Conservation (phyloP, 2,797 vertebrate genomes). For the Sebastolobus alascanus region DNA sequence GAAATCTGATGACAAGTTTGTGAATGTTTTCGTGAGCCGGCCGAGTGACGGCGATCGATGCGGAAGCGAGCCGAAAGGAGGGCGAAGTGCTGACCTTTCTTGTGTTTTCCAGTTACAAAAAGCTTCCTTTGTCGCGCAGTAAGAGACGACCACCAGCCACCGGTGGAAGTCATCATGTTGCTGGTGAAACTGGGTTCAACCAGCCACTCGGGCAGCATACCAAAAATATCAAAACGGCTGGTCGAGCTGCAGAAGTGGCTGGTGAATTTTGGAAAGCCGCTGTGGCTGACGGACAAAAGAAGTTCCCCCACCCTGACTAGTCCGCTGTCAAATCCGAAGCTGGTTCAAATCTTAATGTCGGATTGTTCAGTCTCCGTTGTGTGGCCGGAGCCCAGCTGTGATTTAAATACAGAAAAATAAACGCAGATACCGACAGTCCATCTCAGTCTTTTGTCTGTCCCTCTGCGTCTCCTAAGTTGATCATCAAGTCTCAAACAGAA, state of each 20-base stretch:
- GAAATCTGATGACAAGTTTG: slow-evolving; percentile 37
- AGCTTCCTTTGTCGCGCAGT: slow-evolving; percentile 28
- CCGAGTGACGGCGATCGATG: neutral
- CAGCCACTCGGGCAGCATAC: neutral
- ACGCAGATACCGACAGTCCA: slow-evolving; percentile 35
- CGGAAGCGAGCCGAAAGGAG: slow-evolving; percentile 7
- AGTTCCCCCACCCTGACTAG: neutral
- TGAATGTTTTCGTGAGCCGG: slow-evolving; percentile 34
- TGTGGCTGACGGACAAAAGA: neutral
- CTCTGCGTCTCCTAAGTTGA: slow-evolving; percentile 75
- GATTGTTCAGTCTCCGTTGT: slow-evolving; percentile 5
- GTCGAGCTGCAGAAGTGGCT: neutral
- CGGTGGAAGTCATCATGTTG: neutral
- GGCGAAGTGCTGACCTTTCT: neutral
- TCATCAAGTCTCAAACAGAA: slow-evolving; percentile 80
- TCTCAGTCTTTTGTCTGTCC: slow-evolving; percentile 28
- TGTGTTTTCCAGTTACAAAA: slow-evolving; percentile 76
- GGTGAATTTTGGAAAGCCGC: slow-evolving; percentile 3
- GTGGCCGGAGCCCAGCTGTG: slow-evolving; percentile 3
- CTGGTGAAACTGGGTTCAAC: slow-evolving; percentile 16
- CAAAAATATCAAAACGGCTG: neutral
- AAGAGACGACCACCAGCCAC: neutral
- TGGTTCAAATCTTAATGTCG: slow-evolving; percentile 9
- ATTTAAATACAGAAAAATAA: slow-evolving; percentile 72
- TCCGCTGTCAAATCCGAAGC: slow-evolving; percentile 12